Evolutionary conservation across 2,888 invertebrate species (phyloP), one percentile per base, ranked within the genome.

Genomic region (Sinodicranocentrus sp.): DNA sequence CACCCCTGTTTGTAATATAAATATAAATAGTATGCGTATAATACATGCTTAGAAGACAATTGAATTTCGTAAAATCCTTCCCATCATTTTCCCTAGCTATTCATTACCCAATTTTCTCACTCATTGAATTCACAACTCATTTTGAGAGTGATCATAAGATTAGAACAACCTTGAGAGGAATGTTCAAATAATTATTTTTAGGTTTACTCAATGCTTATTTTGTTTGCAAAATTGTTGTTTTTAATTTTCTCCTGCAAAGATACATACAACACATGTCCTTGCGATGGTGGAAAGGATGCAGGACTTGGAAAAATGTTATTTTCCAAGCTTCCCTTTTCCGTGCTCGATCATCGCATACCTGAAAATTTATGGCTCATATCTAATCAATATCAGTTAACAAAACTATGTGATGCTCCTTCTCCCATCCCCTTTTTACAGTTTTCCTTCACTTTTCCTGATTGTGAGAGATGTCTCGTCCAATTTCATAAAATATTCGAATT

Each of bases 311-410:
- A 10, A 33, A 33, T 33, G 10, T 33, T 33, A 33, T 33, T 33
- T 6, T 33, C 10, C 33, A n/a, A n/a, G n/a, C 10, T 33, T 33
- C 33, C 6, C 33, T 17, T 15, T 23, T 59, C 44, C 39, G 8
- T 67, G 26, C 72, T 80, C 54, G 52, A 70, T 17, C 43, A 23
- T 61, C 61, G 23, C 59, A 83, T 83, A 83, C 77, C 77, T 83
- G 63, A 83, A 83, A 83, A 71, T 83, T 83, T 83, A 83, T 83
- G 83, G 77, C 77, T 83, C 83, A 83, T 83, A 72, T 77, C 83
- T 83, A 83, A 83, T 83, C 83, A 83, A 83, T 83, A 83, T 39
- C 83, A 83, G 83, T 72, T 82, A 61, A 68, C 59, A 82, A 76
- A 82, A 71, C 68, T 70, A 82, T 76, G 70, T 61, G 67, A 72